Base-by-base conservation (phyloP, 2,113 vertebrate species). In the Hippocampus comes region DNA sequence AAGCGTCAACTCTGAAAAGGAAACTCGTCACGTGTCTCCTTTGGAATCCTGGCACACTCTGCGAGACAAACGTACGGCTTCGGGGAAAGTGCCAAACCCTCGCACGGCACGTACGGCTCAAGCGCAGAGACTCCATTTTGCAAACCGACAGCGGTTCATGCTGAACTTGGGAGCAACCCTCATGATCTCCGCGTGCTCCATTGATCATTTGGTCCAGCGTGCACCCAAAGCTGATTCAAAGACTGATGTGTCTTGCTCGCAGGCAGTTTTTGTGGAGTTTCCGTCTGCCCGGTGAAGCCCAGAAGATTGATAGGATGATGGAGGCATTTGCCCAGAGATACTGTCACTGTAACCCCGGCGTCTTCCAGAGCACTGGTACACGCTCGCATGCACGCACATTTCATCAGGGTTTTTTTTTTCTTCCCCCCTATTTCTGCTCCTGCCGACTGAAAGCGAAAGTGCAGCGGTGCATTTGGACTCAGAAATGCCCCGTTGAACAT, bases 221-320 rank as follows among this genome's bases (percentile, higher is more conserved):
- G 4, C 55, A 5, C 23, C 10, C 4, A 57, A 25, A 57, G 11
- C 56, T 34, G 14, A 34, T 61, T 34, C 9, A 34, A 41, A 23
- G 1, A 18, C 17, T 2, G 30, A 20, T 1, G 9, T 48, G 23
- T 17, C 34, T 38, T 7, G 34, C 34, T 34, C 74, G 25, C 90
- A 96, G 94, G 77, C 95, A 96, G 34, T 96, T 96, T 84, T 91
- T 96, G n/a, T 97, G 95, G 95, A 97, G 95, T 81, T 96, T 97
- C 84, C 95, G 95, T 82, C 91, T 96, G 78, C 95, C 95, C 0
- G 95, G 95, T 55, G 95, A 97, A 86, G 95, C 95, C 48, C 95
- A 97, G 90, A 97, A 97, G 80, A 97, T 97, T 15, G 95, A 97
- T 88, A 92, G 95, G 67, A 97, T 97, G 95, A 97, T 97, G 95